These are phyloP conservation scores for Polyploca ridens DNA, from an alignment of 2,888 invertebrate genomes.

Conservation along the genomic window DNA sequence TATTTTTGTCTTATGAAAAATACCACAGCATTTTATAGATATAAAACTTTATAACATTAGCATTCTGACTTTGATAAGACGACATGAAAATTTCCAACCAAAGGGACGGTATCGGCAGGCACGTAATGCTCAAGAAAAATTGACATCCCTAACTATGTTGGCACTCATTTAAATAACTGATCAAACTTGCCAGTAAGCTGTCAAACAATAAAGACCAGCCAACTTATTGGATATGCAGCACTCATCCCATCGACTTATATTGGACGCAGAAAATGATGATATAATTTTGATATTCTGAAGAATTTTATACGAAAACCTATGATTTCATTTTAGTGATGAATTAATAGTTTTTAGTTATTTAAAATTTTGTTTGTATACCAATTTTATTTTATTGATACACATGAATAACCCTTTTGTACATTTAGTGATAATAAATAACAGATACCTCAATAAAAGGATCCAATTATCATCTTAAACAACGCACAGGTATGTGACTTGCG, in stretches of 20 bases:
- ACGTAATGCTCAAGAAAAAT: conserved; percentile 66
- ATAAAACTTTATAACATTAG: conserved; percentile 14
- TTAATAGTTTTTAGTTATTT: too few species aligned
- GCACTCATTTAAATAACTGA: conserved; percentile 76
- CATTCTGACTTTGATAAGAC: conserved; percentile 41
- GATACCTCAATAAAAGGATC: not conserved
- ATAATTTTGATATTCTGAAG: conserved; percentile 42
- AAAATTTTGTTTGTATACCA: too few species aligned
- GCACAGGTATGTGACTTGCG: not conserved
- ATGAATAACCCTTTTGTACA: too few species aligned
- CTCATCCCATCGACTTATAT: conserved; percentile 57
- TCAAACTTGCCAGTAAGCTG: conserved; percentile 64
- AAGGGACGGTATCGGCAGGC: conserved; percentile 37
- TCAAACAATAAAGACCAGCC: conserved; percentile 64
- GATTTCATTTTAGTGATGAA: too few species aligned
- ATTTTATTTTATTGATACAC: too few species aligned
- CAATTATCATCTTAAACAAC: not conserved
- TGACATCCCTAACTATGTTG: conserved; percentile 71
- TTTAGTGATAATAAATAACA: not conserved
- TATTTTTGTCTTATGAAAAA: conserved; percentile 19
- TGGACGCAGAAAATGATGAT: conserved; percentile 52
- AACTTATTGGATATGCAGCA: conserved; percentile 64
- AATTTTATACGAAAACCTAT: too few species aligned
- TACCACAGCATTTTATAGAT: conserved; percentile 11
- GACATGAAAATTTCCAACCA: conserved; percentile 41